Evolutionary conservation across 2,888 invertebrate species (phyloP), one percentile per base, ranked within the genome.

Genomic region (Scaeva pyrastri): DNA sequence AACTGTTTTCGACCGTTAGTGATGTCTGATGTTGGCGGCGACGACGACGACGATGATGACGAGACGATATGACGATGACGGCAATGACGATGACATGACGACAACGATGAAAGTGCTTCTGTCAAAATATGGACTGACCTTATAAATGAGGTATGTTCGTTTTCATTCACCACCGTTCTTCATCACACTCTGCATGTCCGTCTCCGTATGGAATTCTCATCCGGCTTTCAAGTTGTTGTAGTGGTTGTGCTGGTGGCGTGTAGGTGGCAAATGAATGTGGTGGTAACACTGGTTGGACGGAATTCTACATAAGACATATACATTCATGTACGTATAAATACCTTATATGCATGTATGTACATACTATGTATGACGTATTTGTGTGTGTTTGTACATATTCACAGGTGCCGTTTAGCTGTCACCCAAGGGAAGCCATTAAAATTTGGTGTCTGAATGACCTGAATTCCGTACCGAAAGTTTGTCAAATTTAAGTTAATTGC

Each of bases 401-500:
- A 84, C 82, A 77, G 73, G 76, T 81, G 73, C 74, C 56, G 41
- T 60, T 19, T 52, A 45, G 14, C 50, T 52, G 50, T 48, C 70
- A 62, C 71, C 80, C 60, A 66, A 72, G 77, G 77, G 82, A 82
- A 86, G 77, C 70, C 82, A 82, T 82, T 82, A 86, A 84, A 81
- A 82, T 77, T 66, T 78, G 74, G 82, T 74, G 70, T 56, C 74
- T 62, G 55, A 58, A 64, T 86, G 86, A 86, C 86, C 86, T 77
- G 81, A 82, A 86, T 86, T 78, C 58, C 58, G 71, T 78, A 71
- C 74, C 71, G 55, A 86, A 81, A 86, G 86, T 70, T 86, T 81
- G 86, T 77, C 86, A 82, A 82, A 82, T 77, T 81, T 68, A 64
- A 82, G 81, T 86, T 86, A 86, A 86, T 86, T 86, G 86, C 86